Evolutionary conservation across 2,888 invertebrate species (phyloP).

Genomic region (Dinocampus coccinellae): DNA sequence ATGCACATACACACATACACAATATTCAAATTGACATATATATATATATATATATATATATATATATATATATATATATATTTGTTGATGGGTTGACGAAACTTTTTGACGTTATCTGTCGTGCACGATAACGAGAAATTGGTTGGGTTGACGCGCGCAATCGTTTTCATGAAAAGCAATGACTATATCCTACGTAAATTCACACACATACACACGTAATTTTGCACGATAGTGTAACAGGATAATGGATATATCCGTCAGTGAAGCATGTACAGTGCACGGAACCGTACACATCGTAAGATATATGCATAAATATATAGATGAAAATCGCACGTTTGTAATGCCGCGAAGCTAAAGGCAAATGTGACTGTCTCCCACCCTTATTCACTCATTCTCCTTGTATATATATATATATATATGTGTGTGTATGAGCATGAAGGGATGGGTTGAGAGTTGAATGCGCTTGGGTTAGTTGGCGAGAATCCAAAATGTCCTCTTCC

Average conservation of each 20-base stretch:
- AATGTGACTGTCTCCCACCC: neutral
- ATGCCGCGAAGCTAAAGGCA: neutral
- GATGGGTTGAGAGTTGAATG: neutral
- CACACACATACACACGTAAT: neutral
- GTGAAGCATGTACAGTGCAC: slow-evolving; percentile 24
- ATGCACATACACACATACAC: too few relatives aligned
- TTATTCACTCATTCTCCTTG: neutral
- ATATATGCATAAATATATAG: neutral
- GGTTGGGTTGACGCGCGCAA: slow-evolving; percentile 9
- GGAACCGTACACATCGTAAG: slow-evolving; percentile 26
- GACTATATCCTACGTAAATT: too few relatives aligned
- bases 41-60: neutral
- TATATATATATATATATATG: neutral
- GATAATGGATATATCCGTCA: slow-evolving; percentile 34
- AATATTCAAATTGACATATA: neutral
- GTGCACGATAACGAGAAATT: slow-evolving; percentile 22
- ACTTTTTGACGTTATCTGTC: slow-evolving; percentile 19
- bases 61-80: neutral
- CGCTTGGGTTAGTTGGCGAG: slow-evolving; percentile 38
- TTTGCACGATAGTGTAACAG: slow-evolving; percentile 3
- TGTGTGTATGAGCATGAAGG: neutral
- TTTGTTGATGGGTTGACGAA: slow-evolving; percentile 11
- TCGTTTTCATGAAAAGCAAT: neutral
- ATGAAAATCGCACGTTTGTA: neutral
- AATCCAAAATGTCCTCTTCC: slow-evolving; percentile 41